Evolutionary conservation across 2,797 vertebrate genomes (phyloP).

Genomic region (Halcyon chelicuti): DNA sequence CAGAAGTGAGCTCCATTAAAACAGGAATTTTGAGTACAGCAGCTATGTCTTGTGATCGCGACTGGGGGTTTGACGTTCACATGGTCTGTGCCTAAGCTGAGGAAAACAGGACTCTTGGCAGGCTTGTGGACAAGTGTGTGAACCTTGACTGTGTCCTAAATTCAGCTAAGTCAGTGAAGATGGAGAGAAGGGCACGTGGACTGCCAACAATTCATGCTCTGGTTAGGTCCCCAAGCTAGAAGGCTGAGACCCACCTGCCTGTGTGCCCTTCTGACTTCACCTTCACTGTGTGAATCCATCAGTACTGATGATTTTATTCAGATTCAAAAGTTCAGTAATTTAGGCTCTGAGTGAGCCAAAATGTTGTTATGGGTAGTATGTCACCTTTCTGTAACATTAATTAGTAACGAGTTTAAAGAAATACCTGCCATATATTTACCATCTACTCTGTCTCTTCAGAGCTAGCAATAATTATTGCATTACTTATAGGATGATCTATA

Average conservation of each 20-base stretch:
- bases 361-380: neutral
- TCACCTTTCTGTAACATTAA: neutral
- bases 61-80: neutral
- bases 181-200: rapidly evolving
- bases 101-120: neutral
- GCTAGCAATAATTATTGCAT: neutral
- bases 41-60: neutral
- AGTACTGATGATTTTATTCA: neutral
- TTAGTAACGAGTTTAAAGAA: neutral
- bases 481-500: neutral
- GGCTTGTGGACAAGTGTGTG: neutral
- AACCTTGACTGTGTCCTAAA: neutral
- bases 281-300: neutral
- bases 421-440: neutral
- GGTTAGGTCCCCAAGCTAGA: neutral
- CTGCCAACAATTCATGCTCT: neutral
- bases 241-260: neutral
- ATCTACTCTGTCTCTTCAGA: neutral
- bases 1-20: neutral
- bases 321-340: neutral
- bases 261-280: neutral
- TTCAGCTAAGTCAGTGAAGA: neutral
- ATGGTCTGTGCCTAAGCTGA: neutral
- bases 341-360: neutral
- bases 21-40: neutral